Base-by-base conservation (phyloP, 2,113 vertebrate species). In the Siniperca chuatsi region DNA sequence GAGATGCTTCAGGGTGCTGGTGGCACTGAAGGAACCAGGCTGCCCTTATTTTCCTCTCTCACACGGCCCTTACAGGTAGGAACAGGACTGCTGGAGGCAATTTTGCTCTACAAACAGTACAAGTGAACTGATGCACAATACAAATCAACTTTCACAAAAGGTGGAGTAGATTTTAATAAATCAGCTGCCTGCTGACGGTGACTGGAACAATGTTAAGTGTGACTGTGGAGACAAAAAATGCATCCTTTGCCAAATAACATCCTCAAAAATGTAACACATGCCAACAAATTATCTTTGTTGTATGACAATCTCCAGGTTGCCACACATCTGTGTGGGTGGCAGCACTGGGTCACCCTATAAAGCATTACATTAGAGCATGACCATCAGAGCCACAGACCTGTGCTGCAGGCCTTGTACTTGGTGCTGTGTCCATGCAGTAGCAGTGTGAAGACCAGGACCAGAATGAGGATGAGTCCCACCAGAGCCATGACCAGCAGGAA, bases 401-500 rank as follows among this genome's bases (percentile, higher is more conserved):
- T 60, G 4, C 94, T 90, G 50, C 97, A 98, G 95, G 92, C 96
- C 92, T 95, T 97, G 95, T 97, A 97, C 82, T 96, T 98, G 94
- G 93, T 96, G 91, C 90, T 97, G 95, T 99, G 98, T 42, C 98
- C 96, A 0, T 97, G 97, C 78, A 99, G 93, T 77, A 99, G 93
- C 90, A 99, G 94, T 0, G 96, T 92, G 65, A 99, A 98, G n/a
- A 97, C 96, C 85, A 97, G 92, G 75, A 99, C 92, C 79, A 99
- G 96, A 60, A 99, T 91, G 60, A 98, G 93, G 86, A 99, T 97
- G 76, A 99, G 95, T 61, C 97, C 96, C n/a, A 97, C 96, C 60
- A 99, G 96, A 0, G 96, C 97, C 94, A 97, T 95, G 91, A 99
- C 97, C 58, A 99, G 92, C 55, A 99, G 95, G 93, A 99, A 99